phyloP scores from a whole-genome alignment of 2,113 vertebrate genomes.

The Nothoprocta perdicaria region DNA sequence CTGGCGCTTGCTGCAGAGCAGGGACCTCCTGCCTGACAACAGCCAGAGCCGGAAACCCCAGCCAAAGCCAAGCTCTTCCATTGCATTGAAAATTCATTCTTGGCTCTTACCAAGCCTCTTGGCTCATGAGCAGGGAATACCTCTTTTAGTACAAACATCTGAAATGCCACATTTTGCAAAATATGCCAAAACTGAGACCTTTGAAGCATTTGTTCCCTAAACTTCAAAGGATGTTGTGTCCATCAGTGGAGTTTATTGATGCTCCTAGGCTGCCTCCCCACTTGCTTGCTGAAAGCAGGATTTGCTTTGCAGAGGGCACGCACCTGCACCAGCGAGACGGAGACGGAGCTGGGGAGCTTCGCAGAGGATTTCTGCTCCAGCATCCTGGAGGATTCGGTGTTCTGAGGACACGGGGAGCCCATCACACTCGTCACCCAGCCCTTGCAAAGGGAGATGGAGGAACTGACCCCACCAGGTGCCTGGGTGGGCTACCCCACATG shows the following conservation, averaged over 20 bases:
- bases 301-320: conserved; percentile 55
- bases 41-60: fast-evolving
- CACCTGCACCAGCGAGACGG: conserved; percentile 11
- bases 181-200: neutral
- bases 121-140: neutral
- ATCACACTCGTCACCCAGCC: fast-evolving
- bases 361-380: neutral
- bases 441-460: fast-evolving
- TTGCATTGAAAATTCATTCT: neutral
- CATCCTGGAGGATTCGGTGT: neutral
- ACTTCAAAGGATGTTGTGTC: fast-evolving
- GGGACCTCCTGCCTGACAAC: neutral
- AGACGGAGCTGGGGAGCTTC: conserved; percentile 13
- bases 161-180: neutral
- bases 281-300: fast-evolving
- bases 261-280: neutral
- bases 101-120: fast-evolving
- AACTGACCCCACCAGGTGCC: neutral
- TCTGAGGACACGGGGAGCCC: neutral
- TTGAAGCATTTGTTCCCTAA: neutral
- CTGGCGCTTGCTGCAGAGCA: fast-evolving
- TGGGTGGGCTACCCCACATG: neutral
- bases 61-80: neutral
- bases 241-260: fast-evolving
- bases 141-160: neutral